Conservation (phyloP, 1,140 invertebrate species). For the Bombus haemorrhoidalis region DNA sequence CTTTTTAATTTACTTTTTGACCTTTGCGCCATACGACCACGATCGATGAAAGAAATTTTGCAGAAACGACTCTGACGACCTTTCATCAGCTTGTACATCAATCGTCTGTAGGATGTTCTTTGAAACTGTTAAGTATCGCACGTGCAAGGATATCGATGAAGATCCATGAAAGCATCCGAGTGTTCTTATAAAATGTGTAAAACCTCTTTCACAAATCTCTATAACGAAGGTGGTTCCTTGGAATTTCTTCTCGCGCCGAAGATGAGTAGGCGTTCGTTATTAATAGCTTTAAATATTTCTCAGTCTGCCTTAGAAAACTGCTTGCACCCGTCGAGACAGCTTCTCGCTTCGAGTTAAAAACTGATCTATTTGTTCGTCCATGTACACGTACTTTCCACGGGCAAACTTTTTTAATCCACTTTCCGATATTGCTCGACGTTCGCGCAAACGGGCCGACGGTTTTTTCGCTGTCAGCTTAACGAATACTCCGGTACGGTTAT, state of each 20-base stretch:
- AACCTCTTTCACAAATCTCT: not conserved
- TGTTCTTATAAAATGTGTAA: not conserved
- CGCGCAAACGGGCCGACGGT: not conserved
- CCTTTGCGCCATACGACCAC: not conserved
- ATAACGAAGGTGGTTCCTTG: not conserved
- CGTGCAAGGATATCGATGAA: not conserved
- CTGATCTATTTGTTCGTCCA: constrained; percentile 17
- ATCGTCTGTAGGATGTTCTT: not conserved
- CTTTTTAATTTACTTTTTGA: constrained; percentile 48
- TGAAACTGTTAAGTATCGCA: not conserved
- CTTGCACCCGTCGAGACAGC: not conserved
- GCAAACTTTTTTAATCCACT: constrained; percentile 50
- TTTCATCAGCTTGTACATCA: not conserved
- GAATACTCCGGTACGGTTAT: not conserved
- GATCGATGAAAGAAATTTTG: constrained; percentile 25
- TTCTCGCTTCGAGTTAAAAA: constrained; percentile 9
- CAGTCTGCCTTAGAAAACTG: not conserved
- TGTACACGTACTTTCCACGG: not conserved
- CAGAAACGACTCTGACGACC: not conserved
- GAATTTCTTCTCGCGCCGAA: not conserved
- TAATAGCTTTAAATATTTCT: constrained; percentile 1
- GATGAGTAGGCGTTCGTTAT: not conserved
- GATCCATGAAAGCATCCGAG: not conserved
- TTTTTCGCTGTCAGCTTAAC: constrained; percentile 27
- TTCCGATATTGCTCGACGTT: constrained; percentile 28